These are phyloP conservation scores for Laothoe populi DNA, from an alignment of 2,888 invertebrate genomes.

Conservation along the genomic window DNA sequence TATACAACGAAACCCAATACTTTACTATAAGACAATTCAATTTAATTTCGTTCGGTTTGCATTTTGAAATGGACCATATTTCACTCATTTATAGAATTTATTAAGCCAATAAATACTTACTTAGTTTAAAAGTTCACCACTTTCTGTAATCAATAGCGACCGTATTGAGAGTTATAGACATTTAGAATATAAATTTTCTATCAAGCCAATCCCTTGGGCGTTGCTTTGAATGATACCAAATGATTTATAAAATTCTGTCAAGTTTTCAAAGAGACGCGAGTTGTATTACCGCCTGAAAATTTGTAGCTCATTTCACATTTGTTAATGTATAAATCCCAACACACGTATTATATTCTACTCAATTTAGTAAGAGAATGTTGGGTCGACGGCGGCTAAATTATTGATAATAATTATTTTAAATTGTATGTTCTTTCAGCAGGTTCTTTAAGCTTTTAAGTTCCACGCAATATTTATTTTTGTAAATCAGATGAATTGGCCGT, in stretches of 20 bases:
- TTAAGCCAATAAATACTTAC: slow-evolving; percentile 44
- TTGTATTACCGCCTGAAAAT: neutral
- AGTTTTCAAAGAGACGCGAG: neutral
- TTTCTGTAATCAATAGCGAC: slow-evolving; percentile 41
- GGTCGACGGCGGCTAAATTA: neutral
- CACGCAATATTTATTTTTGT: slow-evolving; percentile 4
- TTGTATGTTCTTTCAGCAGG: neutral
- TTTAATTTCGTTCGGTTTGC: slow-evolving; percentile 42
- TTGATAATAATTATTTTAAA: slow-evolving; percentile 10
- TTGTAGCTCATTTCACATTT: neutral
- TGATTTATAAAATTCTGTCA: slow-evolving; percentile 34
- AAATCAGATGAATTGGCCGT: neutral
- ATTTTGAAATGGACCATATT: slow-evolving; percentile 40
- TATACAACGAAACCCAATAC: neutral
- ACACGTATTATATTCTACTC: slow-evolving; percentile 4
- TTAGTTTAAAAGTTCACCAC: slow-evolving; percentile 40
- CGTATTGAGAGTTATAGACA: slow-evolving; percentile 41
- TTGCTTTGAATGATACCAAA: slow-evolving; percentile 35
- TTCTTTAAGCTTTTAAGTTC: slow-evolving; percentile 13
- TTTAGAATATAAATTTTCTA: slow-evolving; percentile 44
- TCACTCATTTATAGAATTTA: slow-evolving; percentile 45
- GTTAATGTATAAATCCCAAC: neutral
- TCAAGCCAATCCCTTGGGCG: slow-evolving; percentile 36
- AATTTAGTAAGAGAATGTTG: neutral
- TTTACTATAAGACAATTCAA: slow-evolving; percentile 18